Conservation (phyloP, 2,113 vertebrate species). For the Mus spicilegus region DNA sequence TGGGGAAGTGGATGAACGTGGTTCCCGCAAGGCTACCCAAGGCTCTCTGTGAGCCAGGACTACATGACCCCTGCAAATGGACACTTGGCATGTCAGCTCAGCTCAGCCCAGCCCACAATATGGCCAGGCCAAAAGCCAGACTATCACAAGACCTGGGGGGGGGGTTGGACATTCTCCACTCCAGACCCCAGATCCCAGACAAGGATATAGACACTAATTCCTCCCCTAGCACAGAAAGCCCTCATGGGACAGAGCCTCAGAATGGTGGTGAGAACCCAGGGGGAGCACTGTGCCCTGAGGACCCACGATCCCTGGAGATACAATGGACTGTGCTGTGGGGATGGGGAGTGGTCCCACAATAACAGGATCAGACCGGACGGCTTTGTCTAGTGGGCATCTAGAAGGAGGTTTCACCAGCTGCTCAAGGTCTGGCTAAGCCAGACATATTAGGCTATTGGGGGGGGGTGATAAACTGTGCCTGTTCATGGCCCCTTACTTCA, state of each 20-base stretch:
- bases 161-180: not conserved
- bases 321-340: not conserved
- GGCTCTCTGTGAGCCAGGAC: not conserved
- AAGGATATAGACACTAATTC: not conserved
- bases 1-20: not conserved
- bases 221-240: not conserved
- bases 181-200: not conserved
- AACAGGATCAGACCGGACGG: not conserved
- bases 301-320: not conserved
- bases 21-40: not conserved
- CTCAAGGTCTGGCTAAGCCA: not conserved
- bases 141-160: not conserved
- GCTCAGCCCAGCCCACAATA: not conserved
- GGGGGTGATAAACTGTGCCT: not conserved
- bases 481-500: too few species aligned
- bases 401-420: not conserved
- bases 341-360: not conserved
- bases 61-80: not conserved
- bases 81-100: not conserved
- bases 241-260: not conserved
- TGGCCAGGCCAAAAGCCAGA: not conserved
- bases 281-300: not conserved
- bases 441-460: not conserved
- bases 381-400: not conserved
- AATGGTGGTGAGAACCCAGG: not conserved